Evolutionary conservation across 2,113 vertebrate species (phyloP).

Genomic region (Istiophorus platypterus): DNA sequence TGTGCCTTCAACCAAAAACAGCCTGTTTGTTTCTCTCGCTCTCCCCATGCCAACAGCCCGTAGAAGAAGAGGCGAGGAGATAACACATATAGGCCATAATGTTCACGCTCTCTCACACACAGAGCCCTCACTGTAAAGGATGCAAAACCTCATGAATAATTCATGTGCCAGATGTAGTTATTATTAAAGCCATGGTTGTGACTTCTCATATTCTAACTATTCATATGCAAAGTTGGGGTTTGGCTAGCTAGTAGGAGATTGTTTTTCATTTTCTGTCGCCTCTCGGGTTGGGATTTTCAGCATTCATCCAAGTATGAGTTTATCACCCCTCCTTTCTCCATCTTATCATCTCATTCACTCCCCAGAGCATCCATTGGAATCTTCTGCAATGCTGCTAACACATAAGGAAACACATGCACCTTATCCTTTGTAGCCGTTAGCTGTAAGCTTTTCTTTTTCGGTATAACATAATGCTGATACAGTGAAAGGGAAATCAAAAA

Average conservation of each 20-base stretch:
- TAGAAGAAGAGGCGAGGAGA: conserved; percentile 6
- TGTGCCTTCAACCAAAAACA: conserved; percentile 49
- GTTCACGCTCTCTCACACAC: not conserved
- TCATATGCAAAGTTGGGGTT: conserved; percentile 51
- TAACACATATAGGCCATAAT: conserved; percentile 23
- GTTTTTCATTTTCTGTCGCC: conserved; percentile 39
- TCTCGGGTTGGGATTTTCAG: conserved; percentile 23
- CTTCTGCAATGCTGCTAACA: conserved; percentile 21
- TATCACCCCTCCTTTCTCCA: conserved; percentile 12
- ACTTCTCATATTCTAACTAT: conserved; percentile 49
- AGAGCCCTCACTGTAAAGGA: conserved; percentile 2
- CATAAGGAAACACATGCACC: conserved; percentile 16
- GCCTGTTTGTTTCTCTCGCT: conserved; percentile 42
- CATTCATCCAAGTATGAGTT: conserved; percentile 30
- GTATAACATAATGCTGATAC: not conserved
- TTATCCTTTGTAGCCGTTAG: not conserved
- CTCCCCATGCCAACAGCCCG: conserved; percentile 6
- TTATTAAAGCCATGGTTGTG: conserved; percentile 40
- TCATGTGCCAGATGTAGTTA: conserved; percentile 33
- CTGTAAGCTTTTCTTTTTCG: not conserved
- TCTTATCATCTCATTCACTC: conserved; percentile 21
- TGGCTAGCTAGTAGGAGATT: conserved; percentile 18
- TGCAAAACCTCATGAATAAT: conserved; percentile 42
- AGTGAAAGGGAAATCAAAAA: not conserved
- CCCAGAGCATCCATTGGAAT: conserved; percentile 5